A percentile compares a stretch with the other conserved stretches of the same genome.
phyloP scores from a whole-genome alignment of 2,797 vertebrate genomes.

The Pangasius mekongensis region DNA sequence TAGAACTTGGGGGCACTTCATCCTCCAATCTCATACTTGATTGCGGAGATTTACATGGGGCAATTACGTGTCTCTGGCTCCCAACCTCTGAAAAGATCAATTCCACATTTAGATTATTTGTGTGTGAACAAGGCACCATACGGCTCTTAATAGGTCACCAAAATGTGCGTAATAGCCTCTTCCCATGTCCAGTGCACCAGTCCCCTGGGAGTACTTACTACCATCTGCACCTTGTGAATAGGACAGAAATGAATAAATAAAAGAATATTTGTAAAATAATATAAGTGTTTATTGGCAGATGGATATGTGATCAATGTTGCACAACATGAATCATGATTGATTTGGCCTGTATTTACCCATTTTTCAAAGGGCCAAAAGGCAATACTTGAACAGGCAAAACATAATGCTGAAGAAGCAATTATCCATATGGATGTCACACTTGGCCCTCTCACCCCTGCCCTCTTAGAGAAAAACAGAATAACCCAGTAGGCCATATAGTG shows the following conservation, averaged over 20 bases:
- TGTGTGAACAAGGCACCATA: constrained; percentile 70
- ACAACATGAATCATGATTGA: constrained; percentile 67
- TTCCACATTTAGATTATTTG: constrained; percentile 78
- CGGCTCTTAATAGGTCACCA: constrained; percentile 79
- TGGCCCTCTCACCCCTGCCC: constrained; percentile 19
- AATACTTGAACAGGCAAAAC: constrained; percentile 55
- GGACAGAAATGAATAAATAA: constrained; percentile 46
- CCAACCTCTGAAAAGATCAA: constrained; percentile 75
- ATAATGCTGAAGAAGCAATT: constrained; percentile 56
- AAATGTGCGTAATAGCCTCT: constrained; percentile 75
- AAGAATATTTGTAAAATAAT: constrained; percentile 49
- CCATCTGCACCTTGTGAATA: constrained; percentile 18
- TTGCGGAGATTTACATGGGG: constrained; percentile 76
- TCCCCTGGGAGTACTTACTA: constrained; percentile 59
- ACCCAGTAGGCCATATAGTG: constrained; percentile 48
- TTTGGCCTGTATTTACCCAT: constrained; percentile 49
- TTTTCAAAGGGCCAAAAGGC: constrained; percentile 63
- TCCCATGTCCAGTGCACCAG: constrained; percentile 58
- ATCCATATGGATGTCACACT: constrained; percentile 57
- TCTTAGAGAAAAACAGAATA: constrained; percentile 45
- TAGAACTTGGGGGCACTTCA: constrained; percentile 47
- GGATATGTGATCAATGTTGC: constrained; percentile 67
- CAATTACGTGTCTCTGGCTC: constrained; percentile 76
- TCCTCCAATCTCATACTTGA: constrained; percentile 73
- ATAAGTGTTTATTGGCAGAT: constrained; percentile 65